A percentile compares a stretch with the other conserved stretches of the same genome.
Conservation (phyloP, 2,797 vertebrate species). For the Poeciliopsis infans region DNA sequence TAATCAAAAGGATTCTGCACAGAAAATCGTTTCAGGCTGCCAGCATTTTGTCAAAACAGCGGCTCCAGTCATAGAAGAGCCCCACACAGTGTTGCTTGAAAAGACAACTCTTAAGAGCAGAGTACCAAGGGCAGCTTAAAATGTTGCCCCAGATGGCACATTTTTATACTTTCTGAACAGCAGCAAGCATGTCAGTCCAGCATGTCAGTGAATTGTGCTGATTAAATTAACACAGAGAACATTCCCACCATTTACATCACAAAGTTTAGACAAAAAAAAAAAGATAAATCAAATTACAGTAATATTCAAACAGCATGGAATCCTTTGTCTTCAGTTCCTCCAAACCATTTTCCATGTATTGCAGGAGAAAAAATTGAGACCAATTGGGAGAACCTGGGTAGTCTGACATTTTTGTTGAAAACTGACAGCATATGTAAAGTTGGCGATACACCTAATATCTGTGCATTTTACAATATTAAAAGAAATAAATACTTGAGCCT, state of each 20-base stretch:
- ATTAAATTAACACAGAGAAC: constrained; percentile 99
- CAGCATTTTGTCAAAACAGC: constrained; percentile 83
- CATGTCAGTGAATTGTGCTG: constrained; percentile 99
- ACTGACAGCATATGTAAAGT: constrained; percentile 77
- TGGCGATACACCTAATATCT: constrained; percentile 80
- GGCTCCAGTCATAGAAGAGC: constrained; percentile 83
- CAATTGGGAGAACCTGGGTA: constrained; percentile 81
- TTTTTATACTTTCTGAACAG: constrained; percentile 94
- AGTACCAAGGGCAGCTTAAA: constrained; percentile 91
- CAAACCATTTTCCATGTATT: constrained; percentile 88
- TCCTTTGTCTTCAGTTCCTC: constrained; percentile 86
- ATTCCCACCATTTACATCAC: constrained; percentile 99
- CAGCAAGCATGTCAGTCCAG: constrained; percentile 99
- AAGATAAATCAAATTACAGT: constrained; percentile 88
- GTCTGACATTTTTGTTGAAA: constrained; percentile 73
- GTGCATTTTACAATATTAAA: constrained; percentile 85
- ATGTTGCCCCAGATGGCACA: constrained; percentile 86
- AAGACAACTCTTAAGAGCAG: constrained; percentile 88
- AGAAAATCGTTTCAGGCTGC: constrained; percentile 88
- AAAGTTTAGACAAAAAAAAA: constrained; percentile 84
- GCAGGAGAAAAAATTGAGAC: constrained; percentile 82
- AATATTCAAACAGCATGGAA: constrained; percentile 92
- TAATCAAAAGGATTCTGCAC: constrained; percentile 83
- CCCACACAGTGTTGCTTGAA: constrained; percentile 90
- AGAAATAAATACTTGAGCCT: constrained; percentile 95